Conservation (phyloP, 2,888 invertebrate genomes). For the Eupithecia pulchellata region DNA sequence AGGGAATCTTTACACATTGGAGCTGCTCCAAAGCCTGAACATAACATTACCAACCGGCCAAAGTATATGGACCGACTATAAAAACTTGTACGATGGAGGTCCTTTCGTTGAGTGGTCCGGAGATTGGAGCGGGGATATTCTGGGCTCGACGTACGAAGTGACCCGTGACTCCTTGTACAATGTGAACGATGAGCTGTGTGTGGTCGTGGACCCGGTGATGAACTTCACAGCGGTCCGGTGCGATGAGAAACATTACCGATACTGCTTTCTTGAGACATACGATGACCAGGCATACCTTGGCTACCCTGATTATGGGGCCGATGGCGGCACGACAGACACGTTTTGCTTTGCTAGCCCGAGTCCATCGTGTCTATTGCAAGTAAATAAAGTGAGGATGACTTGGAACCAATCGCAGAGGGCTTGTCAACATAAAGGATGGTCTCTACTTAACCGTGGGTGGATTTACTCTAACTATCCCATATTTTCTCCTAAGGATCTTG, state of each 20-base stretch:
- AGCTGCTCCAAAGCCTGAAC: slow-evolving; percentile 61
- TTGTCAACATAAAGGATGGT: slow-evolving; percentile 56
- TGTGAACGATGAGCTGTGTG: slow-evolving; percentile 66
- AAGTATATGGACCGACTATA: slow-evolving; percentile 77
- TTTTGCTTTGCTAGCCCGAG: slow-evolving; percentile 63
- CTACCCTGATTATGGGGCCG: slow-evolving; percentile 40
- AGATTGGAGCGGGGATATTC: slow-evolving; percentile 54
- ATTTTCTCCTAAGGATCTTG: slow-evolving; percentile 49
- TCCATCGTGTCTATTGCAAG: slow-evolving; percentile 65
- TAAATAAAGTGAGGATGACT: slow-evolving; percentile 65
- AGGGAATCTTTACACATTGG: slow-evolving; percentile 68
- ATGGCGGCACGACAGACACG: slow-evolving; percentile 39
- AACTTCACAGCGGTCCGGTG: slow-evolving; percentile 69
- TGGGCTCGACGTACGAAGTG: slow-evolving; percentile 60
- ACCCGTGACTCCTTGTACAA: slow-evolving; percentile 52
- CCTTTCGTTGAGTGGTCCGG: slow-evolving; percentile 74
- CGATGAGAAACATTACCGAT: slow-evolving; percentile 67
- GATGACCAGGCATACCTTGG: slow-evolving; percentile 50
- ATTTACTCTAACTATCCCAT: slow-evolving; percentile 66
- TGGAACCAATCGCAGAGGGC: slow-evolving; percentile 63
- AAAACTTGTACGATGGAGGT: slow-evolving; percentile 72
- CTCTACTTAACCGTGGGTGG: slow-evolving; percentile 74
- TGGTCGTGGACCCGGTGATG: slow-evolving; percentile 63
- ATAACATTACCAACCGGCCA: slow-evolving; percentile 54
- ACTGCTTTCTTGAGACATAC: slow-evolving; percentile 73